Base-by-base conservation (phyloP, 2,113 vertebrate genomes). In the Cottus gobio region DNA sequence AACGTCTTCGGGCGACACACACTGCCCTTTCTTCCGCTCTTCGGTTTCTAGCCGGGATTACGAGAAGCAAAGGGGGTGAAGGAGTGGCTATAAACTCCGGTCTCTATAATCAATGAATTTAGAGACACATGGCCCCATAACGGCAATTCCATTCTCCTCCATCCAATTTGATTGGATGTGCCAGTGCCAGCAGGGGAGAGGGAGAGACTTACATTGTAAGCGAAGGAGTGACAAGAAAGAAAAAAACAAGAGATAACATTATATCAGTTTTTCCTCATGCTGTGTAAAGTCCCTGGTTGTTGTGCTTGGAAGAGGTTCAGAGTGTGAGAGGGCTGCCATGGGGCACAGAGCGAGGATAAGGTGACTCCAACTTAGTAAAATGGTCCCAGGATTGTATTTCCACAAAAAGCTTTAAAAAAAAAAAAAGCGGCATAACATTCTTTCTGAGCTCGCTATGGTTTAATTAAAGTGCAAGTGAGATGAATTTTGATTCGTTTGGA, bases 31-130 rank as follows among this genome's bases (percentile, higher is more conserved):
- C 90, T 94, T 93, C 92, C 85, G 83, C 87, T 91, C 92, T 95
- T 91, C 15, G 70, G 93, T 95, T 94, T 94, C 94, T 89, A 81
- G 74, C 60, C 62, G 72, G 93, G 94, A 95, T 95, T 95, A 94
- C 65, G 30, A 80, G 68, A 80, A 83, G 75, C 63, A 78, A 76
- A 83, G 74, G 73, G 85, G 70, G 24, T 80, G 62, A 87, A 74
- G 78, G 84, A 83, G 65, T 20, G 50, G 74, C 76, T 77, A 71
- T 89, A 87, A 90, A 89, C 86, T 80, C 79, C 76, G 60, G 72
- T 92, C 81, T 85, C 82, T 62, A 46, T 83, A 62, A 71, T 70
- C 73, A 28, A 74, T 50, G 44, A 52, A 69, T 36, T 52, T 52
- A 73, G 73, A 79, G 75, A 74, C 52, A 60, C 64, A 89, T 13